phyloP scores from a whole-genome alignment of 2,888 invertebrate genomes.

The Timandra comae region DNA sequence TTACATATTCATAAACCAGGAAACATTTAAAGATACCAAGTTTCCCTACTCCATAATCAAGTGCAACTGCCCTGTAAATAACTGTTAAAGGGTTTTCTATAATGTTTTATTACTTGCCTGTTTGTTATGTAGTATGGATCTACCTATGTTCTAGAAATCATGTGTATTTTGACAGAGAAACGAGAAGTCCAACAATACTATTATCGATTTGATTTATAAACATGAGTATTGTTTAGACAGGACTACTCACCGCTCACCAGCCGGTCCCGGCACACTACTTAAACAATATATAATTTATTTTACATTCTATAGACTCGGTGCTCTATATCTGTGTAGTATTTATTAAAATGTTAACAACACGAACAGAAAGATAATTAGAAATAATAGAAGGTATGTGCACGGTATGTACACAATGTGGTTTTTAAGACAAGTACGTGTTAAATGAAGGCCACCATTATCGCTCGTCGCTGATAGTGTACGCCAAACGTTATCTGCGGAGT shows the following conservation, averaged over 20 bases:
- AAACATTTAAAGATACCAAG: too few relatives aligned
- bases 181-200: constrained; percentile 35
- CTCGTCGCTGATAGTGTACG: constrained; percentile 53
- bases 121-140: too few relatives aligned
- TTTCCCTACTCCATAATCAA: too few relatives aligned
- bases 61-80: too few relatives aligned
- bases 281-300: constrained; percentile 20
- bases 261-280: constrained; percentile 11
- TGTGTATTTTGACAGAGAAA: constrained; percentile 25
- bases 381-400: too few relatives aligned
- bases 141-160: too few relatives aligned
- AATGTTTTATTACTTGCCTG: too few relatives aligned
- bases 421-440: constrained; percentile 25
- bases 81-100: too few relatives aligned
- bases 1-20: too few relatives aligned
- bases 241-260: constrained; percentile 20
- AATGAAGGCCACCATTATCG: constrained; percentile 54
- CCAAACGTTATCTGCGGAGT: constrained; percentile 63
- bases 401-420: constrained; percentile 5
- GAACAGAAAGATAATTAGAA: too few relatives aligned
- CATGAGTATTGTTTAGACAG: constrained; percentile 32
- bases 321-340: constrained; percentile 2
- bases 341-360: neutral
- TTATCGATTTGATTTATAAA: constrained; percentile 36
- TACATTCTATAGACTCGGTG: neutral